Conservation (phyloP, 1,140 invertebrate species). For the Lepidurus packardi region DNA sequence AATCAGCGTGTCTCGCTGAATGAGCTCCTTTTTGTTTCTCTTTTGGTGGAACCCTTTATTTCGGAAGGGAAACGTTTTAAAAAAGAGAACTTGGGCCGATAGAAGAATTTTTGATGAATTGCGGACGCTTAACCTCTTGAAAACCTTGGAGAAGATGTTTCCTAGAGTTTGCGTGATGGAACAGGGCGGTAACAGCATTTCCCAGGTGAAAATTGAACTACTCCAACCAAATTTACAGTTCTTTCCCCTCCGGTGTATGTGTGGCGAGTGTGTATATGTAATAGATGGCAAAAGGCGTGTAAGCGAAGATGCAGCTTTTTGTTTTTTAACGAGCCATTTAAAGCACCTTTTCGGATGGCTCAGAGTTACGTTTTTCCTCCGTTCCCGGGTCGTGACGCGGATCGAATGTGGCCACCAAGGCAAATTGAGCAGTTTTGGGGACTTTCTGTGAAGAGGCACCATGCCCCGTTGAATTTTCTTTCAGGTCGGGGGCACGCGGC, state of each 20-base stretch:
- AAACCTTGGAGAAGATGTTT: background rate
- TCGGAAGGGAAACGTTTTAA: background rate
- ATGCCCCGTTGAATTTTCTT: background rate
- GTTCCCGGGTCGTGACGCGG: background rate
- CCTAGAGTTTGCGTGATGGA: background rate
- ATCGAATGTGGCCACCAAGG: background rate
- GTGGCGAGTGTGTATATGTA: background rate
- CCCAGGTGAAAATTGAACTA: background rate
- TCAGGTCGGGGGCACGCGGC: conserved; percentile 1
- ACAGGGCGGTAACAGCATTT: background rate
- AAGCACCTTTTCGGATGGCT: background rate
- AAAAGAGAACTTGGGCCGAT: background rate
- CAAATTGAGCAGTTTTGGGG: conserved; percentile 3
- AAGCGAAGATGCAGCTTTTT: background rate
- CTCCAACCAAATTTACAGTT: background rate
- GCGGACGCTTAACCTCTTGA: background rate
- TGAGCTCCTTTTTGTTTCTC: background rate
- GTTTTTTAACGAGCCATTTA: background rate
- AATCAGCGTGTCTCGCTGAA: background rate
- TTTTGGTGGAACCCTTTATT: background rate
- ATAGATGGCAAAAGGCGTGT: background rate
- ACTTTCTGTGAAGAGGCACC: background rate
- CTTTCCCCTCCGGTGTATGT: background rate
- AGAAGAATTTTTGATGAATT: background rate
- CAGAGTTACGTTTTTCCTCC: background rate